Evolutionary conservation across 2,888 invertebrate species (phyloP).

Genomic region (Muscina levida): DNA sequence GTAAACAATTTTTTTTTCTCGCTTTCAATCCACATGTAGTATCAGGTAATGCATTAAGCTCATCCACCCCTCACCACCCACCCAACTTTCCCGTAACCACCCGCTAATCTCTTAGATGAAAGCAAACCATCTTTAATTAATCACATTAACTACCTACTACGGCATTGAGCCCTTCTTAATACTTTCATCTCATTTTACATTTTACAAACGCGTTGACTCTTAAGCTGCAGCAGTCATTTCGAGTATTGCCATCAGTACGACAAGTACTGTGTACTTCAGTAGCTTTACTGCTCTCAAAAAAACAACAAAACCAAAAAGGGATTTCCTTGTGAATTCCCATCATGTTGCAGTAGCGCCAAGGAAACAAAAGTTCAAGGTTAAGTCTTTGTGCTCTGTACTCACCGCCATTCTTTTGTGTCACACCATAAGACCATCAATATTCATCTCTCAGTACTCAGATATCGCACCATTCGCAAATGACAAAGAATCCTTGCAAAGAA

Average conservation of each 20-base stretch:
- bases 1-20: too few relatives aligned
- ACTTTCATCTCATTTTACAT: background rate
- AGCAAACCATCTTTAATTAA: too few relatives aligned
- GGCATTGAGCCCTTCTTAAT: background rate
- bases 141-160: too few relatives aligned
- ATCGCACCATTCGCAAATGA: background rate
- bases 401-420: constrained; percentile 16
- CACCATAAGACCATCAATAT: constrained; percentile 14
- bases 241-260: background rate
- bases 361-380: constrained; percentile 57
- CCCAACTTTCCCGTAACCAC: too few relatives aligned
- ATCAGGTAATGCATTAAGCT: too few relatives aligned
- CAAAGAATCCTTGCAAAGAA: constrained; percentile 2
- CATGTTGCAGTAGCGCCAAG: constrained; percentile 24
- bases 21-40: too few relatives aligned
- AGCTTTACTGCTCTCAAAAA: background rate
- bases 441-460: background rate
- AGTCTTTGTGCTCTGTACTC: constrained; percentile 24
- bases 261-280: background rate
- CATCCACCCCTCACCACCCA: too few relatives aligned
- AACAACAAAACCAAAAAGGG: background rate
- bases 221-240: background rate
- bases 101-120: too few relatives aligned
- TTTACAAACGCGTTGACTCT: too few relatives aligned
- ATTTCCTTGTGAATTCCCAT: constrained; percentile 39